Base-by-base conservation (phyloP, 2,797 vertebrate genomes). In the Etheostoma nigrum region DNA sequence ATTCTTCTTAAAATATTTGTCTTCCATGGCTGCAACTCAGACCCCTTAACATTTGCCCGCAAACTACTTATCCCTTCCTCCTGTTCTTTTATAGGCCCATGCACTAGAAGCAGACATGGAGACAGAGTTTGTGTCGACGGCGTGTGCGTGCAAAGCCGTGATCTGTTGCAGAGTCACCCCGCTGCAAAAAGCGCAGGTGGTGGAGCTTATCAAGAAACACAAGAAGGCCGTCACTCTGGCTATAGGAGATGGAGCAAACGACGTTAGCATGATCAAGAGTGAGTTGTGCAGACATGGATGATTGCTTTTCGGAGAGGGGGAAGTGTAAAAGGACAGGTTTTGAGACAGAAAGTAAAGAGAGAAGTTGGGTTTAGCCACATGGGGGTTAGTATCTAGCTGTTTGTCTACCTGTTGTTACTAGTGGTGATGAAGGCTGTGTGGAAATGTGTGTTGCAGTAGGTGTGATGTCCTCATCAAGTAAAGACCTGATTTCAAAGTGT, bases 191-290 rank as follows among this genome's bases (percentile, higher is more conserved):
- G 98, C 97, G 4, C 96, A 97, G 84, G 98, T 99, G 93, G 97
- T 99, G 85, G 97, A 99, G 82, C 92, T 99, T 88, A 96, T 99
- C 79, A 99, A 98, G 93, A 97, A 96, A 62, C 95, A 97, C 91
- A 98, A 97, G 95, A 98, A 96, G 66, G 97, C 97, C 0, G 97
- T 99, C 82, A 99, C 98, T 0, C 84, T 99, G 77, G 98, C 98
- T 60, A 96, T 99, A 0, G 97, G 97, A 45, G 97, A 99, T 0
- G 97, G 97, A 0, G 97, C 97, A 76, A 99, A 99, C 0, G 98
- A 99, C 0, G 94, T 99, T 91, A 97, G 97, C 96, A 99, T 99
- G 98, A 99, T 99, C 89, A 99, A 97, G 88, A 98, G 98, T 99
- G 91, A 96, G 97, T 88, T 15, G 27, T 12, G 21, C 10, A 12